These are phyloP conservation scores for Thelaira solivaga DNA, from an alignment of 2,888 invertebrate species.

Conservation along the genomic window DNA sequence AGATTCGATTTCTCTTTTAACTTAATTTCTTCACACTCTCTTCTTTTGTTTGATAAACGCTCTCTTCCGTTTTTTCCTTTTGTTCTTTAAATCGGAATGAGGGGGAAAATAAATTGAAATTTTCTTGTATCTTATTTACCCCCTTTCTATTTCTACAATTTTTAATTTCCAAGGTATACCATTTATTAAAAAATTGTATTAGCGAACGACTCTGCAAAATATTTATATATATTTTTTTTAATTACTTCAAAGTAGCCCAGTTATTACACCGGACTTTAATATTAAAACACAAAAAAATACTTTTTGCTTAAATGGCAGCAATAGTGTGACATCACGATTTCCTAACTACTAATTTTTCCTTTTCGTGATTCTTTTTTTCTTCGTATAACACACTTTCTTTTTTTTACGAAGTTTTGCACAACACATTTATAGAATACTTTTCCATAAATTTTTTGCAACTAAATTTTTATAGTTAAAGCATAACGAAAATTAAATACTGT, in stretches of 20 bases:
- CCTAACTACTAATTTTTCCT: slow-evolving; percentile 22
- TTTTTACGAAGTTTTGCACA: slow-evolving; percentile 31
- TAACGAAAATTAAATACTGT: slow-evolving; percentile 27
- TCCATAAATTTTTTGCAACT: slow-evolving; percentile 2
- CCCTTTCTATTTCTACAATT: slow-evolving; percentile 18
- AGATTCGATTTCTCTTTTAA: slow-evolving; percentile 1
- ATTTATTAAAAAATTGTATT: slow-evolving; percentile 10
- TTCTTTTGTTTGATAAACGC: slow-evolving; percentile 60
- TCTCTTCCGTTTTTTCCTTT: slow-evolving; percentile 53
- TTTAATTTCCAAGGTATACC: slow-evolving; percentile 20
- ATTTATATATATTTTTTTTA: too few relatives aligned
- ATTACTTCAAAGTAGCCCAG: too few relatives aligned
- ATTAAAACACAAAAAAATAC: slow-evolving; percentile 45
- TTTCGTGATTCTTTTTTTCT: slow-evolving; percentile 46
- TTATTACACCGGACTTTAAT: too few relatives aligned
- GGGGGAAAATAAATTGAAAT: slow-evolving; percentile 34
- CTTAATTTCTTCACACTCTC: slow-evolving; percentile 37
- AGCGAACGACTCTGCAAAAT: too few relatives aligned
- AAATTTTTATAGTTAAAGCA: slow-evolving; percentile 13
- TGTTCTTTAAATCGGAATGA: slow-evolving; percentile 53
- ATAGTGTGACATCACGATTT: slow-evolving; percentile 65
- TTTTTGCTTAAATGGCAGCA: slow-evolving; percentile 35
- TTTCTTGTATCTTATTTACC: slow-evolving; percentile 33
- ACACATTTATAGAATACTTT: slow-evolving; percentile 1
- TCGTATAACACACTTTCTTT: slow-evolving; percentile 47